These are phyloP conservation scores for Pangasius macronema DNA, from an alignment of 2,797 vertebrate genomes.

Conservation along the genomic window DNA sequence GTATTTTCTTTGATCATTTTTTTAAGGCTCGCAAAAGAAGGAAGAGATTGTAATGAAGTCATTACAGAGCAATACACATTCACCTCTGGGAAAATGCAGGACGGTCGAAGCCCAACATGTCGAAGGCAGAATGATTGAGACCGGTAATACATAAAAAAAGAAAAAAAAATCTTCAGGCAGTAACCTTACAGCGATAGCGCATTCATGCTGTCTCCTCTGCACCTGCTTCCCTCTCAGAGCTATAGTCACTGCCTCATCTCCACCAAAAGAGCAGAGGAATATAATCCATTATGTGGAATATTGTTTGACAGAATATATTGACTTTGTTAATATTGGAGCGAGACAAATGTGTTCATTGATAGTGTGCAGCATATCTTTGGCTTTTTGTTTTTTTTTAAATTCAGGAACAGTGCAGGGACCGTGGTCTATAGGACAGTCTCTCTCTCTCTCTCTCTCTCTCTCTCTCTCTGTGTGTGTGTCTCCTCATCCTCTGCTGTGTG, in stretches of 20 bases:
- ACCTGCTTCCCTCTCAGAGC: slow-evolving; percentile 56
- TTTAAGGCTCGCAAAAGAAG: not conserved
- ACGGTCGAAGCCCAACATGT: not conserved
- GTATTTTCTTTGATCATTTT: slow-evolving; percentile 3
- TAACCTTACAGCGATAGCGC: not conserved
- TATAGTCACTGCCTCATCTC: slow-evolving; percentile 66
- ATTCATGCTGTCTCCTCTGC: slow-evolving; percentile 54
- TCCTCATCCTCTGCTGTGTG: slow-evolving; percentile 51
- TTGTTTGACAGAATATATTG: slow-evolving; percentile 69
- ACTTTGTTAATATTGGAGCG: slow-evolving; percentile 72
- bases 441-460: not conserved
- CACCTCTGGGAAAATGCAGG: not conserved
- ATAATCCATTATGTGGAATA: slow-evolving; percentile 65
- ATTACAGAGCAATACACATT: not conserved
- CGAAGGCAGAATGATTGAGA: not conserved
- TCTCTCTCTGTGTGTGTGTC: slow-evolving; percentile 45
- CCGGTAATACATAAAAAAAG: not conserved
- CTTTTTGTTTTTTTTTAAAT: slow-evolving; percentile 46
- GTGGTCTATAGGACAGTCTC: slow-evolving; percentile 62
- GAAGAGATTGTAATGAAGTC: not conserved
- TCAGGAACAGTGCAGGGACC: slow-evolving; percentile 65
- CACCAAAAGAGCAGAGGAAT: slow-evolving; percentile 70
- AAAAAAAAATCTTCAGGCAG: not conserved
- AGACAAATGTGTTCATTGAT: slow-evolving; percentile 75
- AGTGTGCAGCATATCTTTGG: slow-evolving; percentile 66